Evolutionary conservation across 2,888 invertebrate species (phyloP).

Genomic region (Aporophyla nigra): DNA sequence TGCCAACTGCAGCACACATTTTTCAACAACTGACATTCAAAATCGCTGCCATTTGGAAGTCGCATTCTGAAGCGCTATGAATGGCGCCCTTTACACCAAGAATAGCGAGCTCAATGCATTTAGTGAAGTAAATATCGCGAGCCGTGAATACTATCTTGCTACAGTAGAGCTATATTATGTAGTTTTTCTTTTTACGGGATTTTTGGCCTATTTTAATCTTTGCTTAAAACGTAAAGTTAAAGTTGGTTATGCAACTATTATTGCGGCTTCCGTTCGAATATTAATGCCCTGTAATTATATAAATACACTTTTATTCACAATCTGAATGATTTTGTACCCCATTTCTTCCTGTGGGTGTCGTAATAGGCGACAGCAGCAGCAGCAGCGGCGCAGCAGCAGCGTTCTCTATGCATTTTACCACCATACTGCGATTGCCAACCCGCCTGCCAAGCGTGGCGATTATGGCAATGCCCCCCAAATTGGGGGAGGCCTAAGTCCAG

Average conservation of each 20-base stretch:
- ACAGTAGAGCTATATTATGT: constrained; percentile 28
- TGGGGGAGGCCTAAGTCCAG: no score
- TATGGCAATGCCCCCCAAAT: no score
- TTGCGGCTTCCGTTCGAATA: not conserved
- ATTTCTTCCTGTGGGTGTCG: no score
- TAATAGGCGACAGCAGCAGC: no score
- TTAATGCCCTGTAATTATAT: not conserved
- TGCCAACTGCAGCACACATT: constrained; percentile 14
- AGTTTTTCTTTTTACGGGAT: constrained; percentile 32
- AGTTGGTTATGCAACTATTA: not conserved
- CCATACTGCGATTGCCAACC: no score
- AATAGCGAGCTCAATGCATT: constrained; percentile 61
- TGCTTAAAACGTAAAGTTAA: not conserved
- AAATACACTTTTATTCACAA: not conserved
- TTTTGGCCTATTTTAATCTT: constrained; percentile 14
- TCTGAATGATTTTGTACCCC: no score
- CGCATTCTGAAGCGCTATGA: constrained; percentile 35
- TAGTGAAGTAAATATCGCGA: constrained; percentile 62
- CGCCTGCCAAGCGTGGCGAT: no score
- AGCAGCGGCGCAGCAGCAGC: no score
- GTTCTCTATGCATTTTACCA: no score
- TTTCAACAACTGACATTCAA: constrained; percentile 40
- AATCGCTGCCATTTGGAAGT: constrained; percentile 54
- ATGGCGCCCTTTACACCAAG: constrained; percentile 52
- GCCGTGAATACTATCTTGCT: constrained; percentile 60